Base-by-base conservation (phyloP, 2,797 vertebrate genomes). In the Acomys russatus region DNA sequence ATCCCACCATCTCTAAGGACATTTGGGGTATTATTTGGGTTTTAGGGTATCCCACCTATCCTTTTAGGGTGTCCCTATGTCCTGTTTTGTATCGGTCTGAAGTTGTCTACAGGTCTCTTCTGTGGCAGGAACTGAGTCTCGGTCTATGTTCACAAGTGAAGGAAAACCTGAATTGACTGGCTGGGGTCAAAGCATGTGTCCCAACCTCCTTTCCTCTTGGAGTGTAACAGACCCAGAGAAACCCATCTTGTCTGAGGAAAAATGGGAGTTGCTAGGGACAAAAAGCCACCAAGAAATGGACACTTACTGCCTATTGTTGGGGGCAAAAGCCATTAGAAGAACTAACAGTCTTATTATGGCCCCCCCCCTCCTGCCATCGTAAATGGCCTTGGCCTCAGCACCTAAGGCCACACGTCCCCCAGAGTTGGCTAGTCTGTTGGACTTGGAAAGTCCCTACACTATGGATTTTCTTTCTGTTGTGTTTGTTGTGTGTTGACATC, bases 341-440 rank as follows among this genome's bases (percentile, higher is more conserved):
- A 85, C 44, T 54, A 70, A 35, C 22, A 56, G 66, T 33, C 22
- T 87, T 56, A 35, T 35, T 17, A 38, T 33, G 38, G n/a, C n/a
- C n/a, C 9, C 9, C 14, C 38, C 18, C 23, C 4, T 12, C 15
- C 17, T 11, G 44, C 44, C 30, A 9, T 35, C 49, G 20, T 56
- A 54, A n/a, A 12, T 2, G 33, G 30, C 49, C 66, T 25, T 35
- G 33, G 15, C 82, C 63, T 51, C 63, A 3, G 1, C 4, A 22
- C 44, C 44, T 0, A 12, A 30, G 30, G 22, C 8, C 20, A 11
- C 14, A 1, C 0, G 54, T 49, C 1, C 63, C n/a, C 3, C 33
- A 84, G 56, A 74, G 33, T 20, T 14, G 51, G 28, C 63, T 51
- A 20, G 9, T 49, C 76, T 17, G 0, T 23, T 1, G 28, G 70